Percentiles rank a stretch among this genome's conserved stretches.
These are phyloP conservation scores for Allacma fusca DNA, from an alignment of 2,888 invertebrate species.

Conservation along the genomic window DNA sequence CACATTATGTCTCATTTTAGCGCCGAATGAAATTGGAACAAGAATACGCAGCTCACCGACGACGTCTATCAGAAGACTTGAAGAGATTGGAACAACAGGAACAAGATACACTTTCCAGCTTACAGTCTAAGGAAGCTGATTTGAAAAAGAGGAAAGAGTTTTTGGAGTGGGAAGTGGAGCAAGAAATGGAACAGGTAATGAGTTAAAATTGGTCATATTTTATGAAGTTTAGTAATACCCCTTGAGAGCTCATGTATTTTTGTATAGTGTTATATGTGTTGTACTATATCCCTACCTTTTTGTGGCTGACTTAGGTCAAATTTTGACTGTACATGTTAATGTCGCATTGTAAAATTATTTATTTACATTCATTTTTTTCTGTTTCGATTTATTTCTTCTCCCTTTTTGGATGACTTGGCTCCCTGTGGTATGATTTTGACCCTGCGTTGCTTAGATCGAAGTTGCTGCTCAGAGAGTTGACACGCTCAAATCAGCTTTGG, in stretches of 20 bases:
- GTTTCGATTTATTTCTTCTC: constrained; percentile 36
- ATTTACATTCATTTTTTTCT: constrained; percentile 59
- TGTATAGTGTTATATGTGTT: too few species aligned
- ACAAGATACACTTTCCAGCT: constrained; percentile 69
- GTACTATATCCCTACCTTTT: too few species aligned
- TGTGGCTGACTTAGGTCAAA: too few species aligned
- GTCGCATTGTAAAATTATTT: constrained; percentile 4
- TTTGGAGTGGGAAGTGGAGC: constrained; percentile 67
- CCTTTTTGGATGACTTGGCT: background rate
- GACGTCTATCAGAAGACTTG: constrained; percentile 67
- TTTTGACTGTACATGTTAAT: too few species aligned
- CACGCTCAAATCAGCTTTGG: constrained; percentile 51
- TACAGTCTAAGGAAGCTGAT: constrained; percentile 70
- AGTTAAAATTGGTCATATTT: too few species aligned
- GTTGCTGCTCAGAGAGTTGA: constrained; percentile 58
- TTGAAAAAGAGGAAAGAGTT: constrained; percentile 68
- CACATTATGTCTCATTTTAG: too few species aligned
- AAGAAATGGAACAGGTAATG: constrained; percentile 63
- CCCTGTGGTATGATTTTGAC: background rate
- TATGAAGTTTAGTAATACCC: too few species aligned
- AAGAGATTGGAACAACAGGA: constrained; percentile 72
- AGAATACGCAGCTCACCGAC: constrained; percentile 75
- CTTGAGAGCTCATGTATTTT: too few species aligned
- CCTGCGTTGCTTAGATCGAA: constrained; percentile 55
- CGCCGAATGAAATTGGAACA: constrained; percentile 70